phyloP scores from a whole-genome alignment of 2,113 vertebrate species.

The Corydoras maculifer region DNA sequence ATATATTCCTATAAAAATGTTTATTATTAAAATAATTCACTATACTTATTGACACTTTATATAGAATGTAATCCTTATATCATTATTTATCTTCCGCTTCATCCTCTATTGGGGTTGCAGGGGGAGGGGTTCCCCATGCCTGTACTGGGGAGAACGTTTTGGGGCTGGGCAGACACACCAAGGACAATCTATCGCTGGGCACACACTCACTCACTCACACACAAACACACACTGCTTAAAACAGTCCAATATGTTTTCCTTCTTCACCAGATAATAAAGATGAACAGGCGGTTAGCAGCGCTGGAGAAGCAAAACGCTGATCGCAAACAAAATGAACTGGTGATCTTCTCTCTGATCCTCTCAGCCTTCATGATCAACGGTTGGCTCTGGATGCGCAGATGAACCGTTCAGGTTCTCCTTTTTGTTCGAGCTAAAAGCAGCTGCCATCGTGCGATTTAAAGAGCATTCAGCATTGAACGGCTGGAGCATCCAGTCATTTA shows the following conservation, averaged over 20 bases:
- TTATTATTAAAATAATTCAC: too few species aligned
- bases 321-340: conserved; percentile 57
- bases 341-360: conserved; percentile 63
- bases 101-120: too few species aligned
- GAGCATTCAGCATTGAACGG: conserved; percentile 8
- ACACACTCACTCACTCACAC: too few species aligned
- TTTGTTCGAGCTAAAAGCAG: background rate
- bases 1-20: too few species aligned
- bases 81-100: too few species aligned
- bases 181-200: too few species aligned
- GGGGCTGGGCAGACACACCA: too few species aligned
- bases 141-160: too few species aligned
- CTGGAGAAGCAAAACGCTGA: conserved; percentile 63
- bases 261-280: conserved; percentile 58
- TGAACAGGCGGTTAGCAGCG: conserved; percentile 53
- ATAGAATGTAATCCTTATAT: too few species aligned
- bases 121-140: too few species aligned
- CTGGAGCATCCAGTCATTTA: background rate
- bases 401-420: background rate
- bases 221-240: too few species aligned
- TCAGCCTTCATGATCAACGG: conserved; percentile 62
- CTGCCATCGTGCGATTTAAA: background rate
- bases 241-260: background rate
- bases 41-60: too few species aligned
- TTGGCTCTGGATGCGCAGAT: conserved; percentile 75